phyloP scores from a whole-genome alignment of 2,888 invertebrate species.

The Rotaria sp. region DNA sequence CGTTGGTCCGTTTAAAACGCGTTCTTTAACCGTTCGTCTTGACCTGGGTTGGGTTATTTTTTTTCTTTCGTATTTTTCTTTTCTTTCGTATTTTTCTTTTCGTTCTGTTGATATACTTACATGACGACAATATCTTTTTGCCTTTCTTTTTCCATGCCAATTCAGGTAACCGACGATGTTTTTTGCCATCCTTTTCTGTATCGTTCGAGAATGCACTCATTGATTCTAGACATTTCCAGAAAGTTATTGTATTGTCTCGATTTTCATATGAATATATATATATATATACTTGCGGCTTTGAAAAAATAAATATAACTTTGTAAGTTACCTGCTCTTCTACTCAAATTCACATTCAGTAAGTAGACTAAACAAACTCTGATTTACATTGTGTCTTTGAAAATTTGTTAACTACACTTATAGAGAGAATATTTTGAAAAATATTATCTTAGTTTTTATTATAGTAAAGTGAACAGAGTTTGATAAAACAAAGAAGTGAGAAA shows the following conservation, averaged over 20 bases:
- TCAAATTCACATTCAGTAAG: background rate
- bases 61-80: too few species aligned
- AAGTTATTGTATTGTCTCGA: background rate
- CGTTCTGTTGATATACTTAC: background rate
- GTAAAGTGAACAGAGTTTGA: too few species aligned
- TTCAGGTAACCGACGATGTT: too few species aligned
- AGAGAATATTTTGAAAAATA: too few species aligned
- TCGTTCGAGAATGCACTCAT: background rate
- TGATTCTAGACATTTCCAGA: background rate
- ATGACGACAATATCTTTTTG: background rate
- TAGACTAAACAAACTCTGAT: background rate
- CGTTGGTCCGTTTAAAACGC: too few species aligned
- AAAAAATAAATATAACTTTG: background rate
- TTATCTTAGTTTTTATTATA: too few species aligned
- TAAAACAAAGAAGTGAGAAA: too few species aligned
- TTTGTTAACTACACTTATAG: too few species aligned
- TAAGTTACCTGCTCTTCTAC: background rate
- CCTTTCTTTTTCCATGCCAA: background rate
- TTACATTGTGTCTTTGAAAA: too few species aligned
- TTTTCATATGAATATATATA: background rate
- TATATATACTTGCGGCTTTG: accelerated
- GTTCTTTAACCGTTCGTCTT: too few species aligned
- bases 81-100: background rate
- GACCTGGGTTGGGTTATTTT: too few species aligned
- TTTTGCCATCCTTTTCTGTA: background rate